Base-by-base conservation (phyloP, 2,797 vertebrate species). In the Tenualosa ilisha region DNA sequence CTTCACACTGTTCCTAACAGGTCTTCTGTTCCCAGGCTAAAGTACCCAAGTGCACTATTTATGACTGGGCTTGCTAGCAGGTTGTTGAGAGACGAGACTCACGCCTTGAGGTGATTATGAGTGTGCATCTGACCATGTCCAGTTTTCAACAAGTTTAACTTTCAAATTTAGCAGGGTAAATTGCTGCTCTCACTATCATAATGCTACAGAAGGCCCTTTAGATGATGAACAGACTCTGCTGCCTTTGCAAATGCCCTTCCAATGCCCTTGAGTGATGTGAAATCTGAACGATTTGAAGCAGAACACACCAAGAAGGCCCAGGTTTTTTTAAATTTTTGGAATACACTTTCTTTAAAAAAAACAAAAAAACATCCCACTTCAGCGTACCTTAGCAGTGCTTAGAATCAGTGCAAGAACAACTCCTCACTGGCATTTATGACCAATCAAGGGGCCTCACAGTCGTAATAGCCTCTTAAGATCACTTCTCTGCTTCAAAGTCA, bases 351-450 rank as follows among this genome's bases (percentile, higher is more conserved):
- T 54, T 54, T 6, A 54, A 59, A n/a, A 59, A 59, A 26, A 22
- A 20, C 9, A 24, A 63, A 24, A 24, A n/a, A 24, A 8, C n/a
- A 24, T 2, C 22, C 59, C n/a, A 24, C 31, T 84, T 49, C 12
- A 75, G 6, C 11, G 53, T 40, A 83, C 24, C 63, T 84, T 15
- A 68, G 40, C 22, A 20, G 24, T 51, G 56, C 43, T 31, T 51
- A 43, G 84, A n/a, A 43, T 15, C 68, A 40, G 46, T 46, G 40
- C 37, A 84, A 51, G 54, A 65, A 12, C 51, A 43, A 90, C 93
- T 91, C 83, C 89, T 93, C 92, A 92, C 88, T 84, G 83, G 79
- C 6, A 88, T 90, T 91, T 89, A 92, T 90, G 86, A 86, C 86
- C 68, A 91, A 89, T 2, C 86, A 86, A 84, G 61, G 86, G 88